phyloP scores from a whole-genome alignment of 1,140 invertebrate species.

The Drosophila malerkotliana region DNA sequence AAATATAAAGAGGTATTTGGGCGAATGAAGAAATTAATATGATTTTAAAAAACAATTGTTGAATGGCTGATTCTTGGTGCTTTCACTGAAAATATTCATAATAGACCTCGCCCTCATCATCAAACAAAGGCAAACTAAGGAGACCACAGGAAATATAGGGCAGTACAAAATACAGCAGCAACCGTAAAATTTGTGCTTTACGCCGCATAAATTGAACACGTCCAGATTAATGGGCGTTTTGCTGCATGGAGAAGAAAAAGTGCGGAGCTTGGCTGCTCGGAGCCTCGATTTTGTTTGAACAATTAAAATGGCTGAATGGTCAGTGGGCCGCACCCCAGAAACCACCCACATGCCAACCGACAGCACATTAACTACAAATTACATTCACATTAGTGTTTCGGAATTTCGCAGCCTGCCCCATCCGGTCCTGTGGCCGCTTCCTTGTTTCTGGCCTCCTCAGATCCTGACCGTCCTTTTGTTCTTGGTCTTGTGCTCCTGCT shows the following conservation, averaged over 20 bases:
- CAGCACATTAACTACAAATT: constrained; percentile 80
- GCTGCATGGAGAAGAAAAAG: constrained; percentile 1
- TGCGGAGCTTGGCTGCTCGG: neutral
- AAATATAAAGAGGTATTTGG: neutral
- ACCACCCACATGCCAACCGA: constrained; percentile 49
- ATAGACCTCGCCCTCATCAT: neutral
- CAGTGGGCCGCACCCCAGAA: constrained; percentile 3
- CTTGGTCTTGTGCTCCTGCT: neutral
- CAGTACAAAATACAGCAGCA: neutral
- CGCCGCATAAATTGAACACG: constrained; percentile 33
- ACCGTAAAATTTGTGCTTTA: constrained; percentile 27
- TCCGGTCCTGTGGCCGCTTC: constrained; percentile 4
- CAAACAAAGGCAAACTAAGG: neutral
- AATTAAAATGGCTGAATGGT: constrained; percentile 62
- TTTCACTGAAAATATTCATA: neutral
- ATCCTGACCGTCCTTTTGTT: constrained; percentile 5
- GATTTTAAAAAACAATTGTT: neutral
- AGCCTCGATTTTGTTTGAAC: constrained; percentile 56
- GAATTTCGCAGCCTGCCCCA: constrained; percentile 53
- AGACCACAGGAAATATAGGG: neutral
- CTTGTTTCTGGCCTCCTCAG: constrained; percentile 17
- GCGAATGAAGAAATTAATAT: neutral
- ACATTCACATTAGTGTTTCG: constrained; percentile 80
- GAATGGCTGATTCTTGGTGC: neutral
- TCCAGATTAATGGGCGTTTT: constrained; percentile 34